Conservation (phyloP, 1,140 invertebrate genomes). For the Brachionus sp. region DNA sequence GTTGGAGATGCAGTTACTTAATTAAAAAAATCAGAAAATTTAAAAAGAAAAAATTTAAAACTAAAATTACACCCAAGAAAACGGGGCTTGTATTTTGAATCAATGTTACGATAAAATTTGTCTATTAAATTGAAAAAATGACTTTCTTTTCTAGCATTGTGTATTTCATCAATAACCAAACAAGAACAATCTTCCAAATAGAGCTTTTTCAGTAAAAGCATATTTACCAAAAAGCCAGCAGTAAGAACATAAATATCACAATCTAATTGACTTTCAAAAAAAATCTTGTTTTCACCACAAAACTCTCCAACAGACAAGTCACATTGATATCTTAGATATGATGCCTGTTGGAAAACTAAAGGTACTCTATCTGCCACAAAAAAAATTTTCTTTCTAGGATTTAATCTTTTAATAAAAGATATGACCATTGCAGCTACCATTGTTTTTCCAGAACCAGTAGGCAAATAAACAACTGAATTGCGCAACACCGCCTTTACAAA, state of each 20-base stretch:
- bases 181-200: slow-evolving; percentile 16
- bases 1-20: not conserved
- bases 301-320: not conserved
- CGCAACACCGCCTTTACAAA: slow-evolving; percentile 50
- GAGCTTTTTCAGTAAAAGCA: not conserved
- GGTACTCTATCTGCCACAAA: slow-evolving; percentile 56
- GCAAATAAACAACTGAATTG: slow-evolving; percentile 53
- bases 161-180: not conserved
- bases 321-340: slow-evolving; percentile 49
- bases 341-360: slow-evolving; percentile 54
- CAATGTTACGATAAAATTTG: not conserved
- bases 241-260: not conserved
- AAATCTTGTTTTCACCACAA: not conserved
- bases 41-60: not conserved
- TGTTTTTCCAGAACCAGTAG: slow-evolving; percentile 58
- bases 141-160: not conserved
- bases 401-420: slow-evolving; percentile 50
- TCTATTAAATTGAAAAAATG: not conserved
- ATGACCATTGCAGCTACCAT: slow-evolving; percentile 53
- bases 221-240: slow-evolving; percentile 17
- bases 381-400: slow-evolving; percentile 51
- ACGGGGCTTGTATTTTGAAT: not conserved
- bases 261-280: slow-evolving; percentile 12
- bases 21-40: not conserved
- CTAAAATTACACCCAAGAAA: not conserved